Base-by-base conservation (phyloP, 2,888 invertebrate species). In the Dicycla oo region DNA sequence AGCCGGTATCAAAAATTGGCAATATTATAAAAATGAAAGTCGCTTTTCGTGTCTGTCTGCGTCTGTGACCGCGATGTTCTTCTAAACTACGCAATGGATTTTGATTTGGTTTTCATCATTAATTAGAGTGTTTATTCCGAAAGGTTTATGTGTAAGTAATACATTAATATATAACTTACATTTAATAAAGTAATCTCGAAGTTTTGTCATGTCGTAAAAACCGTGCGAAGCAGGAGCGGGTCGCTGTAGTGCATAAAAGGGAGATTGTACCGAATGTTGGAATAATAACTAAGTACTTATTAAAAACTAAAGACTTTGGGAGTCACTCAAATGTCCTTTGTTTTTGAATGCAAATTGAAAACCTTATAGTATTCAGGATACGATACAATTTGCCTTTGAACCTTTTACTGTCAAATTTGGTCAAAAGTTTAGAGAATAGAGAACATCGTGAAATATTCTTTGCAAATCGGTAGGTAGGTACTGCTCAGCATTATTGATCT, bases 391-490 rank as follows among this genome's bases (percentile, higher is more conserved):
- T 34, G 34, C 34, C 34, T 34, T 3, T 63, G 18, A 23, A 63
- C 4, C 8, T 23, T 34, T 1, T 23, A 20, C 40, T 7, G 18
- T 45, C 4, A 0, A 20, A 34, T 34, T 66, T 10, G 18, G 65
- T 58, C 15, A 26, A 54, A 65, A 2, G 13, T 30, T n/a, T 11
- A 43, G 10, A 18, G 5, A 38, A 0, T n/a, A n/a, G n/a, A n/a
- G n/a, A n/a, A n/a, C n/a, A 8, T 54, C 8, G 18, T 26, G 2
- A n/a, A 43, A 43, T n/a, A 53, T 54, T 7, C 23, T 40, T 18
- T 1, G 3, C 23, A 20, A 20, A 34, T n/a, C n/a, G n/a, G n/a
- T n/a, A n/a, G n/a, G n/a, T 6, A n/a, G 0, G 8, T 8, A 6
- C 26, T 26, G 13, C 8, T 20, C 64, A 5, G 5, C 6, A 58